A percentile compares a stretch with the other conserved stretches of the same genome.
Evolutionary conservation across 1,140 invertebrate species (phyloP).

Genomic region (Antheraea pernyi): DNA sequence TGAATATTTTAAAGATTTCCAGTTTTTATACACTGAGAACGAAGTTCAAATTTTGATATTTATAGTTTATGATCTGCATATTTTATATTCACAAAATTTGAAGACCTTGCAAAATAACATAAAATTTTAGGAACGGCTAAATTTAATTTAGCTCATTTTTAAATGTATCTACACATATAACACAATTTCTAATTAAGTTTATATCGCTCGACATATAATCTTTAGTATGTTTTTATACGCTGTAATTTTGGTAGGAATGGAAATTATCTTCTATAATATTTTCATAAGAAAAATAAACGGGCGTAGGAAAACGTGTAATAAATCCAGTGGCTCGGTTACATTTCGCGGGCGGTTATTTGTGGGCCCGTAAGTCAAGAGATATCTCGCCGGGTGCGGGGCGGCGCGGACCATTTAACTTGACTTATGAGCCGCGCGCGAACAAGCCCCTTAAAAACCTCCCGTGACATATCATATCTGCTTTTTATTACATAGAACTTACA

Average conservation of each 20-base stretch:
- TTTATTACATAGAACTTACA: neutral
- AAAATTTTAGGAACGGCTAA: too few relatives aligned
- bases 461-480: neutral
- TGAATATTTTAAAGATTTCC: too few relatives aligned
- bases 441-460: neutral
- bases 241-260: neutral
- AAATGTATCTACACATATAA: too few relatives aligned
- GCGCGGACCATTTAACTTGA: conserved; percentile 10
- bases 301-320: neutral
- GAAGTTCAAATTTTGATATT: too few relatives aligned
- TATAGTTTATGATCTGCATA: too few relatives aligned
- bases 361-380: conserved; percentile 10
- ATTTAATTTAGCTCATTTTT: too few relatives aligned
- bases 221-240: too few relatives aligned
- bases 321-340: neutral
- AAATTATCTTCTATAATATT: neutral
- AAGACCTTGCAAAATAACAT: too few relatives aligned
- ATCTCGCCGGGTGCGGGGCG: conserved; percentile 1
- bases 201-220: too few relatives aligned
- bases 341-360: conserved; percentile 11
- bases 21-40: too few relatives aligned
- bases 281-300: conserved; percentile 3
- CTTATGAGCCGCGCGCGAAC: conserved; percentile 1
- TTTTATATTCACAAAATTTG: too few relatives aligned
- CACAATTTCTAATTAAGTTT: too few relatives aligned